A percentile compares a stretch with the other conserved stretches of the same genome.
Evolutionary conservation across 2,113 vertebrate species (phyloP).

Genomic region (Isurus oxyrinchus): DNA sequence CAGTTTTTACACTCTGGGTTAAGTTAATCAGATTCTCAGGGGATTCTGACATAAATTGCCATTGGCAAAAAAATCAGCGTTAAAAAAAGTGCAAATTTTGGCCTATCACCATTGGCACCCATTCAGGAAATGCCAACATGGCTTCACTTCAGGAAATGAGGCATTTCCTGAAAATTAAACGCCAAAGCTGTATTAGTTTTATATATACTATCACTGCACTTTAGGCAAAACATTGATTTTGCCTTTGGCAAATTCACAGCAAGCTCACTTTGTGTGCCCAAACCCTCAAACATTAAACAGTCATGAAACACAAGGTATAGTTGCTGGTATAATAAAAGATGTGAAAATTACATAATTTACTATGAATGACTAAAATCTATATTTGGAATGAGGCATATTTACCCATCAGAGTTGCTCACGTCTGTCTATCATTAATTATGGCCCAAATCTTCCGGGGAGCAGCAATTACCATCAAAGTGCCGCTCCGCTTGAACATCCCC

Average conservation of each 20-base stretch:
- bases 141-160: no score
- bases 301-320: not conserved
- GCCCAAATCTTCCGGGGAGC: no score
- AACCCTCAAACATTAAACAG: not conserved
- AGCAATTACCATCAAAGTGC: no score
- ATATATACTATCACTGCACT: not conserved
- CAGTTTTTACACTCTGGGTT: not conserved
- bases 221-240: not conserved
- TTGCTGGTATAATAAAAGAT: not conserved
- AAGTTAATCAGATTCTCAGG: not conserved
- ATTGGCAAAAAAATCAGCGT: not conserved
- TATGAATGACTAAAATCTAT: not conserved
- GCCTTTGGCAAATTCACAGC: not conserved
- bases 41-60: not conserved
- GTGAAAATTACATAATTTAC: slow-evolving; percentile 7
- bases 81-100: not conserved
- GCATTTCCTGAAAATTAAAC: not conserved
- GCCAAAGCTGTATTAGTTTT: not conserved
- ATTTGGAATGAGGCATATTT: not conserved
- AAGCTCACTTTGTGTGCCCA: not conserved
- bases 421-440: not conserved
- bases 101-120: no score
- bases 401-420: not conserved
- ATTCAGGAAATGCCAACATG: no score
- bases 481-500: no score